Evolutionary conservation across 1,140 invertebrate genomes (phyloP).

Genomic region (Trialeurodes vaporariorum): DNA sequence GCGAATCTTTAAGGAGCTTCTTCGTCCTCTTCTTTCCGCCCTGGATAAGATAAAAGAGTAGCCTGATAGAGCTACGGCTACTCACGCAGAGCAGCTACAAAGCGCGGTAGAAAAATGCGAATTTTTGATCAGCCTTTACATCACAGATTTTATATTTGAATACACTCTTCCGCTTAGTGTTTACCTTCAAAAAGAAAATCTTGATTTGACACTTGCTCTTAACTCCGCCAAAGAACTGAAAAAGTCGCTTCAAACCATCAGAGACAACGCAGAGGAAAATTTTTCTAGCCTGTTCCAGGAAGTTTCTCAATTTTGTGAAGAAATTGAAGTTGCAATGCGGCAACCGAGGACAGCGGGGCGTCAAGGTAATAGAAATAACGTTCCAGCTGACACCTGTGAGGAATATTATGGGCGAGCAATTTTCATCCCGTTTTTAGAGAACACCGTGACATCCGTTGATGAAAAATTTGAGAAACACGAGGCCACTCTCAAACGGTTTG

Average conservation of each 20-base stretch:
- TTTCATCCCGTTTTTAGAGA: not conserved
- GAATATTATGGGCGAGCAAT: conserved; percentile 4
- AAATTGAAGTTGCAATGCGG: too few relatives aligned
- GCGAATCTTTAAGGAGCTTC: conserved; percentile 14
- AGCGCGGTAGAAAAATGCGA: too few relatives aligned
- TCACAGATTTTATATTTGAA: too few relatives aligned
- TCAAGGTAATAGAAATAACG: not conserved
- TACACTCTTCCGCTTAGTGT: conserved; percentile 3
- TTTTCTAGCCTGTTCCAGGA: not conserved
- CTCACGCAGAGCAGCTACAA: too few relatives aligned
- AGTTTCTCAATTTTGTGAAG: too few relatives aligned
- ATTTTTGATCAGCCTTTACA: too few relatives aligned
- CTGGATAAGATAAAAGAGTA: conserved; percentile 11
- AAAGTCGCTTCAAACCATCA: not conserved
- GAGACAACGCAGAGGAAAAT: not conserved
- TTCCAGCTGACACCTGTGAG: not conserved
- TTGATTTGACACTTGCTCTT: not conserved
- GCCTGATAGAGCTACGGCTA: too few relatives aligned
- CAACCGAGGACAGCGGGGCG: not conserved
- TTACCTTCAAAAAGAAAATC: not conserved
- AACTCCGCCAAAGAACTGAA: not conserved
- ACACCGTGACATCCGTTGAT: too few relatives aligned
- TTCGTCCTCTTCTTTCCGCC: conserved; percentile 10
- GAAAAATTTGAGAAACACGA: too few relatives aligned
- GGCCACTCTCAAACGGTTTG: too few relatives aligned